Conservation (phyloP, 2,113 vertebrate genomes). For the Spea multiplicata region DNA sequence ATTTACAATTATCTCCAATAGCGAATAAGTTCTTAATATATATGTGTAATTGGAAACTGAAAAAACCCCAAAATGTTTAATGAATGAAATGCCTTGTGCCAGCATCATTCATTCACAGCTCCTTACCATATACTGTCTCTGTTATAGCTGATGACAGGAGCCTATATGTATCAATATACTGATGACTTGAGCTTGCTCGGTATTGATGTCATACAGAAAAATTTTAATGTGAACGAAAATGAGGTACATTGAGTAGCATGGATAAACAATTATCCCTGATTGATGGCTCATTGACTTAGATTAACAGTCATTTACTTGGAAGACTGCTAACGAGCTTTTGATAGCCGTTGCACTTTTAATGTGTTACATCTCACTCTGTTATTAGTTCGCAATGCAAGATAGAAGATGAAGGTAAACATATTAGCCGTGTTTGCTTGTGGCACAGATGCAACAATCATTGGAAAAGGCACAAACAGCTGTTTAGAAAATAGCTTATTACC, state of each 20-base stretch:
- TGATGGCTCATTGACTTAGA: conserved; percentile 30
- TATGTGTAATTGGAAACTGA: too few relatives aligned
- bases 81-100: too few relatives aligned
- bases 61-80: too few relatives aligned
- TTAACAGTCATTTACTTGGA: conserved; percentile 33
- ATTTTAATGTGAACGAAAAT: not conserved
- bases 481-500: not conserved
- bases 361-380: conserved; percentile 18
- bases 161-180: not conserved
- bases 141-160: not conserved
- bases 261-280: conserved; percentile 25
- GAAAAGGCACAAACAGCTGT: not conserved
- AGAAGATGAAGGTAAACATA: not conserved
- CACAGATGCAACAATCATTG: not conserved
- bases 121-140: not conserved
- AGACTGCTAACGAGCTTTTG: conserved; percentile 24
- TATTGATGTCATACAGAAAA: not conserved
- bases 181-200: not conserved
- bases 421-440: not conserved
- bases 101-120: too few relatives aligned
- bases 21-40: too few relatives aligned
- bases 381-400: conserved; percentile 17
- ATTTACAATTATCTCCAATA: too few relatives aligned
- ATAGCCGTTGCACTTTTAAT: conserved; percentile 22
- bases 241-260: conserved; percentile 9